Percentiles rank a stretch among this genome's conserved stretches.
These are phyloP conservation scores for Anthophora plumipes DNA, from an alignment of 2,888 invertebrate species.

Conservation along the genomic window DNA sequence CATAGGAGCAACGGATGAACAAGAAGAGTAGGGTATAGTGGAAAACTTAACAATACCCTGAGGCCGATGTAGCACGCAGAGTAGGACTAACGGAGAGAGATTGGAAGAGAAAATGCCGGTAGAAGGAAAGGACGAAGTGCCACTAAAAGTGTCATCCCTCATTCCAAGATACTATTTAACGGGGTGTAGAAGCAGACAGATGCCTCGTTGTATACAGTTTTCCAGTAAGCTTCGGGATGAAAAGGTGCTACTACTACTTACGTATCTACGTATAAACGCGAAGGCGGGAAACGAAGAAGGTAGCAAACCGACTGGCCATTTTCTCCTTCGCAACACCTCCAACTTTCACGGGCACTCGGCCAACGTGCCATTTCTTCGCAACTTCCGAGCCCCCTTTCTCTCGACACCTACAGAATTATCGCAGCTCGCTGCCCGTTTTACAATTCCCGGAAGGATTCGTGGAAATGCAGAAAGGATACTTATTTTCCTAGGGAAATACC, in stretches of 20 bases:
- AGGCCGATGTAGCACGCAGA: constrained; percentile 70
- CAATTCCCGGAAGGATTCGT: constrained; percentile 65
- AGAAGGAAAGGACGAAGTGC: constrained; percentile 59
- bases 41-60: constrained; percentile 78
- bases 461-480: constrained; percentile 63
- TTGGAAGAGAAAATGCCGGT: constrained; percentile 50
- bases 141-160: constrained; percentile 78
- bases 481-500: constrained; percentile 56
- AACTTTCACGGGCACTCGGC: constrained; percentile 70
- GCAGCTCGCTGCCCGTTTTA: constrained; percentile 63
- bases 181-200: constrained; percentile 33
- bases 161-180: constrained; percentile 62
- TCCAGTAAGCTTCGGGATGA: not conserved
- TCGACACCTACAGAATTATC: constrained; percentile 72
- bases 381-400: constrained; percentile 57
- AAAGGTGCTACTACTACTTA: not conserved
- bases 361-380: constrained; percentile 66
- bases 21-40: constrained; percentile 51
- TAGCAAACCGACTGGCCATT: constrained; percentile 49
- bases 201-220: constrained; percentile 5
- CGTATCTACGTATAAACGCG: not conserved
- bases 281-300: constrained; percentile 4
- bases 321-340: constrained; percentile 56
- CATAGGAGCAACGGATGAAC: constrained; percentile 44
- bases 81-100: constrained; percentile 42